Evolutionary conservation across 2,888 invertebrate genomes (phyloP).

Genomic region (Nudaria mundana): DNA sequence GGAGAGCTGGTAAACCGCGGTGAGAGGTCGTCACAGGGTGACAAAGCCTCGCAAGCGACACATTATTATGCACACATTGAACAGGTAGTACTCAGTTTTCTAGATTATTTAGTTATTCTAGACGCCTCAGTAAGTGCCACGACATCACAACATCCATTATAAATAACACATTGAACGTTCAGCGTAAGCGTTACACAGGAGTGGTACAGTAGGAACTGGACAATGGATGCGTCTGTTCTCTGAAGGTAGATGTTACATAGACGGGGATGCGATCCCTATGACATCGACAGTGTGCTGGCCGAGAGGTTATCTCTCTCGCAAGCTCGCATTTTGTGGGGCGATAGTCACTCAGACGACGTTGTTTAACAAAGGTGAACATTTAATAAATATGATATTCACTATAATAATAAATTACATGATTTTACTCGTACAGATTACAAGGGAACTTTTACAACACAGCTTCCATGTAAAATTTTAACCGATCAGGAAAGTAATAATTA

Average conservation of each 20-base stretch:
- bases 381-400: too few species aligned
- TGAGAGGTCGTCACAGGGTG: slow-evolving; percentile 26
- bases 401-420: too few species aligned
- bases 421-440: too few species aligned
- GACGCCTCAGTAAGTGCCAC: slow-evolving; percentile 57
- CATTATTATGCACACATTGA: slow-evolving; percentile 42
- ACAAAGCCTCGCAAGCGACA: slow-evolving; percentile 48
- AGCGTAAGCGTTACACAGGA: slow-evolving; percentile 66
- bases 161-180: slow-evolving; percentile 47
- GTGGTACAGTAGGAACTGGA: slow-evolving; percentile 45
- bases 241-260: slow-evolving; percentile 20
- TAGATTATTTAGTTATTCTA: too few species aligned
- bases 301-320: slow-evolving; percentile 48
- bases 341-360: slow-evolving; percentile 73
- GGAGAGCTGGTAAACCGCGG: slow-evolving; percentile 35
- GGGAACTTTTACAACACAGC: slow-evolving; percentile 58
- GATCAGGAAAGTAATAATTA: slow-evolving; percentile 55
- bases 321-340: slow-evolving; percentile 67
- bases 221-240: too few species aligned
- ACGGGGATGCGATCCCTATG: slow-evolving; percentile 20
- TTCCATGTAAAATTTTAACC: slow-evolving; percentile 70
- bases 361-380: too few species aligned
- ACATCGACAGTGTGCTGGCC: not conserved
- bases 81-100: slow-evolving; percentile 37
- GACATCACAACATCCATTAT: slow-evolving; percentile 51